Percentiles rank a stretch among this genome's conserved stretches.
Evolutionary conservation across 1,140 invertebrate genomes (phyloP).

Genomic region (Aphelinus certus): DNA sequence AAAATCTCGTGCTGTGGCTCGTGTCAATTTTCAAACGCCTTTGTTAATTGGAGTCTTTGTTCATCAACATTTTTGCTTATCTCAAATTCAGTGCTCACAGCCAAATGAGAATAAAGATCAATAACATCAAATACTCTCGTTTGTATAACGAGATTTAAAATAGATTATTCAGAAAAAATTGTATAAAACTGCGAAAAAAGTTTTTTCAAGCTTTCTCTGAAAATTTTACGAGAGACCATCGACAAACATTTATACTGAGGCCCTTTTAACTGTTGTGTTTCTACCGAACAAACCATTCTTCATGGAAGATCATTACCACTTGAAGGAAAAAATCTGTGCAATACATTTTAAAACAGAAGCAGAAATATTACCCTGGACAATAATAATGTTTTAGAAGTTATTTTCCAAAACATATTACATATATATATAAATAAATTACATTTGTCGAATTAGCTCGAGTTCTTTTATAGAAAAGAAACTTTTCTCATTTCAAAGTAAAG

Average conservation of each 20-base stretch:
- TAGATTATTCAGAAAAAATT: too few species aligned
- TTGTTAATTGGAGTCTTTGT: constrained; percentile 37
- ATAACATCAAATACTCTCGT: constrained; percentile 6
- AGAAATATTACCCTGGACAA: constrained; percentile 37
- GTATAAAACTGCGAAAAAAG: too few species aligned
- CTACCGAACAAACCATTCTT: neutral
- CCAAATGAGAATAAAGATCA: constrained; percentile 50
- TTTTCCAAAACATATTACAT: neutral
- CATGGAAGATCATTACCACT: constrained; percentile 18
- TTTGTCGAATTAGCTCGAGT: constrained; percentile 9
- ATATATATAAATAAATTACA: constrained; percentile 32
- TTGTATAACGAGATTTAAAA: too few species aligned
- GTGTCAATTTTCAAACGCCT: constrained; percentile 5
- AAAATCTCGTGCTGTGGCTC: constrained; percentile 47
- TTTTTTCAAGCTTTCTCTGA: too few species aligned
- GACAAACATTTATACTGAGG: too few species aligned
- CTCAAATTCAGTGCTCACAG: constrained; percentile 54
- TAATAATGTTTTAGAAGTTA: constrained; percentile 27
- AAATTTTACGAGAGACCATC: too few species aligned
- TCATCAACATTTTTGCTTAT: neutral
- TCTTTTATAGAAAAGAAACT: constrained; percentile 17
- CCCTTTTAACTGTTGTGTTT: too few species aligned
- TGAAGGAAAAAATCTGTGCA: constrained; percentile 28
- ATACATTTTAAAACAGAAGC: constrained; percentile 15
- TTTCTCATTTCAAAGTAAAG: constrained; percentile 2